Evolutionary conservation across 2,888 invertebrate species (phyloP), one percentile per base, ranked within the genome.

Genomic region (Leucoma salicis): DNA sequence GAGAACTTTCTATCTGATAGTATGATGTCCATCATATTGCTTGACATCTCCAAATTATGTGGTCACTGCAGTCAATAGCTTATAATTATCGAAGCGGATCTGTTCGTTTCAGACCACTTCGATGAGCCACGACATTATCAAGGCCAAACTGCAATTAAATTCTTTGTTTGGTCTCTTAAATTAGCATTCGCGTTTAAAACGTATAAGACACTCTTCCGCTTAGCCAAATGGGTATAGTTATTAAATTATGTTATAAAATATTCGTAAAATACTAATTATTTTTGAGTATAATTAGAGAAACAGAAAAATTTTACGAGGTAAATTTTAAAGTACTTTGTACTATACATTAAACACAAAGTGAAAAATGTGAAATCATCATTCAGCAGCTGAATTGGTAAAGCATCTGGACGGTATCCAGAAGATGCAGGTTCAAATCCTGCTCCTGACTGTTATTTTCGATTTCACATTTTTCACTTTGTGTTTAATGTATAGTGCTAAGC

Each of bases 81-180:
- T 45, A 43, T 37, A 61, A 57, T 57, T 52, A 51, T 46, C 42
- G 49, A 49, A 47, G 54, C 62, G 58, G 58, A 54, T 46, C 47
- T 49, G 46, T 49, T 43, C 40, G 27, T 29, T 42, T 44, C 38
- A 24, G 32, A 46, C 44, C 21, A 42, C 40, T 40, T 54, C 28
- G 44, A 61, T 54, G 49, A 59, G 41, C 54, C 46, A 54, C 61
- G 47, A 47, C 14, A 31, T 11, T n/a, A 46, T 41, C 45, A 61
- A 59, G 58, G 58, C 39, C 44, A 21, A 11, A 34, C 14, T 39
- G 41, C 44, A 45, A 57, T 46, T 43, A 31, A 53, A 51, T 29
- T 44, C 55, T 55, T 61, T 59, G 62, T 61, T 57, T 47, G 52
- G 41, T 54, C 34, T 24, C 35, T 43, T n/a, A 0, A 43, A 61